These are phyloP conservation scores for Dasyurus viverrinus DNA, from an alignment of 2,113 vertebrate species.

Conservation along the genomic window DNA sequence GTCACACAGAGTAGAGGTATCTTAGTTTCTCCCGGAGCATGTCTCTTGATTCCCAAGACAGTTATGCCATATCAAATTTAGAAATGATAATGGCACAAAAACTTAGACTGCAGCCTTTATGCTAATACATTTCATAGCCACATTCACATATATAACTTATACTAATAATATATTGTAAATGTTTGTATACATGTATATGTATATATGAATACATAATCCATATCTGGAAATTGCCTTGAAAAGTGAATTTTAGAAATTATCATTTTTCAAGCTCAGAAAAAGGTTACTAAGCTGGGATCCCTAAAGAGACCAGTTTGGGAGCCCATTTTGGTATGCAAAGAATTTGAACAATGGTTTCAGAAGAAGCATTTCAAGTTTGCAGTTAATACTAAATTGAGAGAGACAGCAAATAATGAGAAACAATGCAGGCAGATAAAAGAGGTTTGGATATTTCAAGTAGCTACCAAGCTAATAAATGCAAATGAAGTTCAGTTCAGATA, in stretches of 20 bases:
- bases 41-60: background rate
- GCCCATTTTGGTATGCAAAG: conserved; percentile 62
- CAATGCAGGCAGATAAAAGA: conserved; percentile 82
- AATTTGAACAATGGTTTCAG: conserved; percentile 76
- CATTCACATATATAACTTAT: background rate
- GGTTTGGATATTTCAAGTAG: conserved; percentile 85
- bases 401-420: conserved; percentile 84
- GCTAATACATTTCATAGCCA: background rate
- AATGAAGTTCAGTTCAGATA: conserved; percentile 85
- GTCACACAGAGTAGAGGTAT: background rate
- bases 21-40: background rate
- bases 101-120: background rate
- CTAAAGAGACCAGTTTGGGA: conserved; percentile 11
- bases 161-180: no score
- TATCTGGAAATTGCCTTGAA: conserved; percentile 10
- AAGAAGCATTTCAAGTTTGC: conserved; percentile 79
- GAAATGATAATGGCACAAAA: background rate
- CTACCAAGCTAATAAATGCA: conserved; percentile 86
- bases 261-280: conserved; percentile 50
- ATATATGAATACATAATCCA: background rate
- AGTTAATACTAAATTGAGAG: conserved; percentile 82
- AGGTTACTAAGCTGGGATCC: background rate
- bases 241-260: conserved; percentile 34
- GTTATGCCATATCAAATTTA: background rate
- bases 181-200: no score